These are phyloP conservation scores for Margarornis squamiger DNA, from an alignment of 2,797 vertebrate species.

Conservation along the genomic window DNA sequence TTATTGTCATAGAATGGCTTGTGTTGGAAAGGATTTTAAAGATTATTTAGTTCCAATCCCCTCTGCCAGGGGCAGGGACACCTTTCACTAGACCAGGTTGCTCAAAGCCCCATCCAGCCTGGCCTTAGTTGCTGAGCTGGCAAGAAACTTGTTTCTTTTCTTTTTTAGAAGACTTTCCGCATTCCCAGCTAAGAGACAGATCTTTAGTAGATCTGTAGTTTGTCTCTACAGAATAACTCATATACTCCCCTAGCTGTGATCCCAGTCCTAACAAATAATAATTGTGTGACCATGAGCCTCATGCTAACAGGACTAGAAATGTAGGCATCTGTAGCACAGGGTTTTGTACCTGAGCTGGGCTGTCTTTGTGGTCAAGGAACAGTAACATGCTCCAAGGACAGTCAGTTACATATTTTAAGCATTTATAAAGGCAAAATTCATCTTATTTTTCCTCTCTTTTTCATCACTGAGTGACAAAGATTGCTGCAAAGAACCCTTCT, in stretches of 20 bases:
- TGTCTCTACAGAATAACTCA: not conserved
- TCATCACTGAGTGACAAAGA: not conserved
- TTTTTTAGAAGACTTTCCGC: not conserved
- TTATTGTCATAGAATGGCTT: not conserved
- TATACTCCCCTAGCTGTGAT: not conserved
- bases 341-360: not conserved
- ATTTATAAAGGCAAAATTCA: not conserved
- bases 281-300: not conserved
- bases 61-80: not conserved
- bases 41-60: not conserved
- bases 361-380: not conserved
- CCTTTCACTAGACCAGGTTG: not conserved
- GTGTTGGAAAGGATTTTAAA: not conserved
- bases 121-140: not conserved
- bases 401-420: fast-evolving
- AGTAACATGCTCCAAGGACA: not conserved
- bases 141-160: not conserved
- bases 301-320: not conserved
- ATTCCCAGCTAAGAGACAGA: not conserved
- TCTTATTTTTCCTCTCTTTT: not conserved
- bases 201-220: not conserved
- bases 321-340: not conserved
- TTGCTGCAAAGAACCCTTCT: not conserved
- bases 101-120: not conserved
- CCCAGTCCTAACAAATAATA: not conserved